Evolutionary conservation across 2,888 invertebrate genomes (phyloP).

Genomic region (Polydrusus tereticollis): DNA sequence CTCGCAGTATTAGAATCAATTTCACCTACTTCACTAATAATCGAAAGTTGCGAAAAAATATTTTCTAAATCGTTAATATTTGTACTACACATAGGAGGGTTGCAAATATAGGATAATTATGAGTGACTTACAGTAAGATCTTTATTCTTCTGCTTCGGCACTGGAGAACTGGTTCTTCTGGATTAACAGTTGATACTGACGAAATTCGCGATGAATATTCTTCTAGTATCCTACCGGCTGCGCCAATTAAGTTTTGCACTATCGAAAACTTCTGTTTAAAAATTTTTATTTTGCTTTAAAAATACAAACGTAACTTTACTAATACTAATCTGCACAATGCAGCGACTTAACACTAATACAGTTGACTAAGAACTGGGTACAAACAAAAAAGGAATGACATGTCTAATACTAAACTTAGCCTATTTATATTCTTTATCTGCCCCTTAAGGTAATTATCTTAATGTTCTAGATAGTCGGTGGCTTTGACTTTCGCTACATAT

Average conservation of each 20-base stretch:
- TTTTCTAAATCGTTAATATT: background rate
- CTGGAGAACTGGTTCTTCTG: background rate
- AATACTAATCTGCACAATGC: no score
- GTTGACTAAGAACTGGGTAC: no score
- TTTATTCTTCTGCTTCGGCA: constrained; percentile 14
- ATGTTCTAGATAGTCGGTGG: no score
- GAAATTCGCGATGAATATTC: background rate
- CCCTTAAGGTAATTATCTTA: no score
- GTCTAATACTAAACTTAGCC: no score
- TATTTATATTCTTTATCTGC: no score
- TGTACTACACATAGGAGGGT: background rate
- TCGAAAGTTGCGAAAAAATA: background rate
- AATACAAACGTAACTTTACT: no score
- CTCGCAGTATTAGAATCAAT: background rate
- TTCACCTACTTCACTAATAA: background rate
- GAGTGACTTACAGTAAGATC: background rate
- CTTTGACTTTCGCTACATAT: no score
- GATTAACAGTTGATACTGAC: background rate
- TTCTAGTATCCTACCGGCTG: constrained; percentile 12
- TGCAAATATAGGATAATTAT: background rate
- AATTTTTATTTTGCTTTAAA: background rate
- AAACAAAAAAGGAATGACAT: no score
- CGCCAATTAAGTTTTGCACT: background rate
- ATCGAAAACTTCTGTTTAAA: background rate
- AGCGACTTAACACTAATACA: no score